phyloP scores from a whole-genome alignment of 1,140 invertebrate genomes.

The Ceratina japonica region DNA sequence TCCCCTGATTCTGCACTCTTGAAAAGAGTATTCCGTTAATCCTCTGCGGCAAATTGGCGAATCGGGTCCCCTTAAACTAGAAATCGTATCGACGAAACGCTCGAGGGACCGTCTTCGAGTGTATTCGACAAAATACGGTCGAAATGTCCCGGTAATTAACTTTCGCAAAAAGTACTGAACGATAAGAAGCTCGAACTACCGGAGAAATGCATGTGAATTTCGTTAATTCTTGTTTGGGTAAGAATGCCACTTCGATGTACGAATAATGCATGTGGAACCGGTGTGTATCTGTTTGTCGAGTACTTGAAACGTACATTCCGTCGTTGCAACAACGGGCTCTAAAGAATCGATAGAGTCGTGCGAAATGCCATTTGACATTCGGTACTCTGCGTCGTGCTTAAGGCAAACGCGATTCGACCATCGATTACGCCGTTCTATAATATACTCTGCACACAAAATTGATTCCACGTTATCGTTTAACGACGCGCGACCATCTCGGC shows the following conservation, averaged over 20 bases:
- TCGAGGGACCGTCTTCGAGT: background rate
- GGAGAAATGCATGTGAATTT: background rate
- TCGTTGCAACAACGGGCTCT: background rate
- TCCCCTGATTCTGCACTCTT: background rate
- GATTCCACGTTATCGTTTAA: background rate
- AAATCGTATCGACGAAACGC: conserved; percentile 1
- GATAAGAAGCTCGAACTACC: too few relatives aligned
- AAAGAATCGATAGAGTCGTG: conserved; percentile 8
- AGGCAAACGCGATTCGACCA: background rate
- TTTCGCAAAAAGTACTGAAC: background rate
- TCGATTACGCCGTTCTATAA: background rate
- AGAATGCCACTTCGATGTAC: too few relatives aligned
- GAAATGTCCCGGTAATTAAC: conserved; percentile 16
- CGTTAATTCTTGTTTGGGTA: too few relatives aligned
- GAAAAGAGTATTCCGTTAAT: background rate
- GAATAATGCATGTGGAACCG: too few relatives aligned
- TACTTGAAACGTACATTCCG: too few relatives aligned
- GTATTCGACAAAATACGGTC: background rate
- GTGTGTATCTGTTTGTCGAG: too few relatives aligned
- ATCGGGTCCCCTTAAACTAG: conserved; percentile 1
- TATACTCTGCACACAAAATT: background rate
- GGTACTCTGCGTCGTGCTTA: background rate
- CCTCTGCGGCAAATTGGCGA: background rate
- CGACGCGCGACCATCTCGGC: background rate
- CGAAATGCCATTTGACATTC: conserved; percentile 11